Base-by-base conservation (phyloP, 1,140 invertebrate species). In the Saxidomus purpurata region DNA sequence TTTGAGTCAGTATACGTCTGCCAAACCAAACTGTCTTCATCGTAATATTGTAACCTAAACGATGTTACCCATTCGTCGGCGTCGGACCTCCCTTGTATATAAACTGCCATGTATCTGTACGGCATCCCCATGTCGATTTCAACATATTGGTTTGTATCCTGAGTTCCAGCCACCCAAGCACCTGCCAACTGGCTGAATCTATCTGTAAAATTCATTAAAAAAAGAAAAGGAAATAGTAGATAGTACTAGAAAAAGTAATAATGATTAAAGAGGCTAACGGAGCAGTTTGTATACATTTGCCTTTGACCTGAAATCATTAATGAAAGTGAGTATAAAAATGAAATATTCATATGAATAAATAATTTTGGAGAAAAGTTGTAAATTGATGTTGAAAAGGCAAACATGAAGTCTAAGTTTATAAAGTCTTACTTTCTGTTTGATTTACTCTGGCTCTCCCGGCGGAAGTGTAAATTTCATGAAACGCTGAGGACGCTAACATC, bases 11-110 rank as follows among this genome's bases (percentile, higher is more conserved):
- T 83, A 69, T 93, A 93, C 40, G 34, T 34, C 25, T 17, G 0
- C 85, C 85, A 87, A 31, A 49, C 86, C 19, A 52, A 47, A 40
- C 25, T 77, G 0, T 49, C 74, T 55, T 89, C 80, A 25, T 92
- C 69, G 63, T 89, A 91, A 63, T 90, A 91, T 1, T 63, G 38
- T 0, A 93, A 17, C 25, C 40, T 52, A 69, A 89, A 93, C 17
- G 86, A 76, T 28, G 74, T 88, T 40, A 93, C 92, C 91, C 91
- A 93, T 38, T 92, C 87, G 63, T 87, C 83, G 1, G 67, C 85
- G 47, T 92, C 92, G 2, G 77, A 25, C 34, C 91, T 69, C 43
- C 92, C 92, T 81, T 93, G 92, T 38, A 93, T 61, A 55, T 90
- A 47, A 8, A 92, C 49, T 11, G 59, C 43, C 11, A 61, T 87